phyloP scores from a whole-genome alignment of 2,113 vertebrate genomes.

The Apeltes quadracus region DNA sequence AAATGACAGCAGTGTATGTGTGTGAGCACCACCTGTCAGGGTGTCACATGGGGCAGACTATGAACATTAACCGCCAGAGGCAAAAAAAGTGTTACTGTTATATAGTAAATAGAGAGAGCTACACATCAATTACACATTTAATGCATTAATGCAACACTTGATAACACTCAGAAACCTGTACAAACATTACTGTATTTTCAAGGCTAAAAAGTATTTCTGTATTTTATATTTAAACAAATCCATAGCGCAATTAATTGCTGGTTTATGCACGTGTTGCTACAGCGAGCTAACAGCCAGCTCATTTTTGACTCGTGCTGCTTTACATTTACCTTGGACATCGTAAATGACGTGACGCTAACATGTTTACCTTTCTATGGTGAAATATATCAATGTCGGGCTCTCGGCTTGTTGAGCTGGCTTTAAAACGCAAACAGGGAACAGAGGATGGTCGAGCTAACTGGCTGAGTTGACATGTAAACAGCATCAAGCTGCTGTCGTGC shows the following conservation, averaged over 20 bases:
- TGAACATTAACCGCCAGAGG: constrained; percentile 24
- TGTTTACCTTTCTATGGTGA: too few relatives aligned
- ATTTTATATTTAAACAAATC: neutral
- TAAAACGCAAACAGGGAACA: too few relatives aligned
- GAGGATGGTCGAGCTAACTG: neutral
- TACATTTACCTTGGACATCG: too few relatives aligned
- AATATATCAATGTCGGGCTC: neutral
- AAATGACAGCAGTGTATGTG: constrained; percentile 40
- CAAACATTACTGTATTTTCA: neutral
- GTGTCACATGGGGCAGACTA: constrained; percentile 37
- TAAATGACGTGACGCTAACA: neutral
- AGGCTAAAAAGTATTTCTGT: neutral
- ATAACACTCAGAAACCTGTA: neutral
- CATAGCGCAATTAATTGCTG: neutral
- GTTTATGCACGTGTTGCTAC: neutral
- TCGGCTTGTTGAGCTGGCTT: neutral
- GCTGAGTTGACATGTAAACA: neutral
- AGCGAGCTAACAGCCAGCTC: neutral
- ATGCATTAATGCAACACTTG: too few relatives aligned
- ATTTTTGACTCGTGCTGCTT: neutral
- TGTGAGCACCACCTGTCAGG: constrained; percentile 53
- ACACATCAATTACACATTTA: neutral
- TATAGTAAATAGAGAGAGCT: neutral
- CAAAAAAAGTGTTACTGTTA: constrained; percentile 5
- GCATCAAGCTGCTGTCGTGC: neutral